A percentile compares a stretch with the other conserved stretches of the same genome.
Evolutionary conservation across 2,113 vertebrate species (phyloP).

Genomic region (Rhinopithecus roxellana): DNA sequence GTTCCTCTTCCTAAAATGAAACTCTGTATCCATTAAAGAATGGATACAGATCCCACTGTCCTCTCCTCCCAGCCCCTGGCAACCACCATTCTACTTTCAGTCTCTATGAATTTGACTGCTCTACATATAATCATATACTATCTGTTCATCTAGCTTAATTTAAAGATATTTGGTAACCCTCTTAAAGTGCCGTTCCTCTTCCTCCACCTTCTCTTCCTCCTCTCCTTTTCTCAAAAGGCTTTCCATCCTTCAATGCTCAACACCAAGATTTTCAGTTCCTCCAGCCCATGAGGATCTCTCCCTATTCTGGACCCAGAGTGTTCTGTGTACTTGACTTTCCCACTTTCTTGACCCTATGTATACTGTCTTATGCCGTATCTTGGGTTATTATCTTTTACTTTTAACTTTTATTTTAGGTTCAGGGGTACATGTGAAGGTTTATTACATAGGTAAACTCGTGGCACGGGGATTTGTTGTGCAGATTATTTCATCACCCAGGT

Average conservation of each 20-base stretch:
- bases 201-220: not conserved
- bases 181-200: not conserved
- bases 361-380: not conserved
- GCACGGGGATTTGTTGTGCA: no score
- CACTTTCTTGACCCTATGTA: not conserved
- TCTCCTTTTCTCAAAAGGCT: not conserved
- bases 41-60: not conserved
- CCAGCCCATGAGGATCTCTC: not conserved
- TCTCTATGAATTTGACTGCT: not conserved
- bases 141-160: not conserved
- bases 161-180: not conserved
- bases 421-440: no score
- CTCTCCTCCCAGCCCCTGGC: no score
- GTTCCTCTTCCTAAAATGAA: not conserved
- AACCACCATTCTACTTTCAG: not conserved
- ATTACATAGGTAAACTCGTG: no score
- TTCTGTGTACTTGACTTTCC: not conserved
- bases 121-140: not conserved
- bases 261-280: not conserved
- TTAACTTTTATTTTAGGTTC: no score
- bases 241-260: not conserved
- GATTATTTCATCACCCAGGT: no score
- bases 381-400: not conserved
- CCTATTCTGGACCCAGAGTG: not conserved
- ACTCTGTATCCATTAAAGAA: not conserved